Evolutionary conservation across 2,888 invertebrate genomes (phyloP), one percentile per base, ranked within the genome.

Genomic region (Drosophila cracens): DNA sequence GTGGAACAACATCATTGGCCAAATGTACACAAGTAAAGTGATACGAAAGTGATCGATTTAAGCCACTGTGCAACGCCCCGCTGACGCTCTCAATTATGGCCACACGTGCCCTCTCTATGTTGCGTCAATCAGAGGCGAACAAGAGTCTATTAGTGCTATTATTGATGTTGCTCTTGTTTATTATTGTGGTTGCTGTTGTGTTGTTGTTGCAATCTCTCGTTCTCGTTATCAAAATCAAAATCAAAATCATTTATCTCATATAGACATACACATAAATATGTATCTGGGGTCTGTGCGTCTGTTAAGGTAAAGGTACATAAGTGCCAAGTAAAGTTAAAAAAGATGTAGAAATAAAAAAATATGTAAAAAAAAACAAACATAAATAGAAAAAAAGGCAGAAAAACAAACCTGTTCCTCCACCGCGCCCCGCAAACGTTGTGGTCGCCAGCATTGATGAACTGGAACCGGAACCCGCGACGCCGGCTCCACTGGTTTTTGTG

Each of bases 401-500:
- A 8, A 58, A 90, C 91, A 90, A 91, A 91, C 91, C 91, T 91
- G 91, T 91, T 91, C 90, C 77, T 33, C 63, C 75, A 4, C 74
- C 92, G 68, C 92, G 91, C 48, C 81, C 84, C 57, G 89, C 89
- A 72, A 82, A 81, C 59, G 84, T 81, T 70, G 81, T 78, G 52
- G 90, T 82, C 65, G 89, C 71, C 58, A 79, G 87, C 64, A 86
- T 76, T 38, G 90, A 84, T 76, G 89, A 79, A 76, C 85, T 83
- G 74, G 86, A 65, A 70, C 83, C 85, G 70, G 82, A 69, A 67
- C 79, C 81, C 66, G 85, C 79, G 70, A 78, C 81, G 78, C 87
- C 85, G 76, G 83, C 80, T 70, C 82, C 89, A 82, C 87, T 87
- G 77, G 87, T 85, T 91, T 91, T 91, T 63, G 91, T 83, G 69